Conservation (phyloP, 2,797 vertebrate genomes). For the Siniperca scherzeri region DNA sequence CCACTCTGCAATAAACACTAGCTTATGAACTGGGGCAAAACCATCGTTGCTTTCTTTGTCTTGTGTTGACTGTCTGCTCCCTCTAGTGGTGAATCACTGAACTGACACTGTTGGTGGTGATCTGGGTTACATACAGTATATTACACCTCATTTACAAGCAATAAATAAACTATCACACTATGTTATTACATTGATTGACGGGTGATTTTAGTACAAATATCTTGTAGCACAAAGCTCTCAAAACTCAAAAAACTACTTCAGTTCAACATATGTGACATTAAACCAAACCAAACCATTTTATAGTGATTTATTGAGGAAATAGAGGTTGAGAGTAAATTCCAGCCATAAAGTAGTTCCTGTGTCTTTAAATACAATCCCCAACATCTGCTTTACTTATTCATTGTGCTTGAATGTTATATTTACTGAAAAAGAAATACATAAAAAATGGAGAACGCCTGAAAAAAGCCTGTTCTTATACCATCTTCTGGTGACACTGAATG, state of each 20-base stretch:
- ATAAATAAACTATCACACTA: too few relatives aligned
- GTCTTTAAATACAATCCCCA: conserved; percentile 36
- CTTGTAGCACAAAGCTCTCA: not conserved
- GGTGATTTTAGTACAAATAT: not conserved
- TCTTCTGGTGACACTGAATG: not conserved
- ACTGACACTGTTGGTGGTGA: not conserved
- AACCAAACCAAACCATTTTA: not conserved
- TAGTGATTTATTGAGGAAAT: conserved; percentile 66
- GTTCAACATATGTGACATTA: not conserved
- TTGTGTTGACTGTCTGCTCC: conserved; percentile 23
- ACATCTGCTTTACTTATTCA: not conserved
- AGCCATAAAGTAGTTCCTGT: conserved; percentile 36
- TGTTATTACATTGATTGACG: too few relatives aligned
- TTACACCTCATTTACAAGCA: not conserved
- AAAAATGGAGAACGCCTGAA: not conserved
- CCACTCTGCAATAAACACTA: conserved; percentile 47
- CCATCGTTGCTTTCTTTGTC: not conserved
- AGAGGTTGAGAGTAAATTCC: conserved; percentile 19
- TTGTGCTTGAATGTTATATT: conserved; percentile 7
- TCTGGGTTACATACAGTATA: not conserved
- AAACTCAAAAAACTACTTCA: not conserved
- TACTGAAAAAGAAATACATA: not conserved
- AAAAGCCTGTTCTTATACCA: not conserved
- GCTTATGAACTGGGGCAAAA: not conserved
- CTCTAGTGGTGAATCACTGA: conserved; percentile 46